Evolutionary conservation across 2,797 vertebrate genomes (phyloP), one percentile per base, ranked within the genome.

Genomic region (Aphelocoma californica): DNA sequence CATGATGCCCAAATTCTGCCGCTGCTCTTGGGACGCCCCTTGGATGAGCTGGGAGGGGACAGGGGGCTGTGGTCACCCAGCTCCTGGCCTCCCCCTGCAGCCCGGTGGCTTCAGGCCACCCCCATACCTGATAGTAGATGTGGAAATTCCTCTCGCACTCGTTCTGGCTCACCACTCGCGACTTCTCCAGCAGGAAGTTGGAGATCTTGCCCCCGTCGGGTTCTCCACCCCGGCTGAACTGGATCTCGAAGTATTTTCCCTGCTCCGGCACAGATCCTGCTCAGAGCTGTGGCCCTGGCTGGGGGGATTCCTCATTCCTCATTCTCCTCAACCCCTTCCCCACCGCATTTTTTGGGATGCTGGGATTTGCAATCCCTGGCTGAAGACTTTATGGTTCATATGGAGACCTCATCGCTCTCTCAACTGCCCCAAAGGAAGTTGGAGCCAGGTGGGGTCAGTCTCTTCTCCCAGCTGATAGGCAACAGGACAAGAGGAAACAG

Each of bases 201-300:
- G 99, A 99, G 94, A 99, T 99, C 97, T 99, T 99, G 8, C 99
- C 99, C 5, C 99, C 99, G 1, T 99, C 99, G 0, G 99, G 99
- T 79, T 99, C 99, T 3, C 99, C 99, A 0, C 99, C 99, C 23
- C 99, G 98, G 97, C 99, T 99, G 98, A 99, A 99, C 97, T 99
- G 99, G 97, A 99, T 99, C 98, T 99, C 99, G 47, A 99, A 99
- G 96, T 99, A 99, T 95, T 99, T 99, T 44, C 99, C 99, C 99
- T 99, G 97, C 61, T 42, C 11, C 51, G 0, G 88, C 72, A 95
- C 26, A 85, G 28, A 16, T 45, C 34, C 51, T 0, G 1, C 81
- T 92, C 71, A 86, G 93, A 56, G 64, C 29, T 1, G 0, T 1
- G 34, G 16, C 7, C 42, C 25, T 73, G 69, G 24, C 81, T 24